Evolutionary conservation across 1,140 invertebrate genomes (phyloP).

Genomic region (Periplaneta americana): DNA sequence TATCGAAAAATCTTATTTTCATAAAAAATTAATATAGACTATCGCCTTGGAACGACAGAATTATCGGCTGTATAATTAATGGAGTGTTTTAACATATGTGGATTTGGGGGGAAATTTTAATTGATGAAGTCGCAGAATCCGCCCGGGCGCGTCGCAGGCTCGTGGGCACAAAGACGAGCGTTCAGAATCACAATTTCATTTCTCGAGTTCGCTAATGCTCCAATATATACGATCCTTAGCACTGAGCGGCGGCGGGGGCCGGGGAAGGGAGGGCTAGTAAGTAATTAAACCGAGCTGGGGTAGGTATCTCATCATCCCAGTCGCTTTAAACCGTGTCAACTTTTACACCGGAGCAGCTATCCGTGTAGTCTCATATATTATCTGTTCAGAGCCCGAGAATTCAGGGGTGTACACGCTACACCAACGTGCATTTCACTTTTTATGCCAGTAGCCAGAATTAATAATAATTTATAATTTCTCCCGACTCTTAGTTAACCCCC

Average conservation of each 20-base stretch:
- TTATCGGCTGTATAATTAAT: too few species aligned
- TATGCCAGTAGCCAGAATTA: background rate
- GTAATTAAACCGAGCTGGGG: background rate
- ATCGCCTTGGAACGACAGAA: too few species aligned
- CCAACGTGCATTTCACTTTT: background rate
- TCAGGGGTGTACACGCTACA: background rate
- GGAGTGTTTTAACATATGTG: too few species aligned
- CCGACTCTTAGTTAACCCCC: background rate
- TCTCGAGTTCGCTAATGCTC: background rate
- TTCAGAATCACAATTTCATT: background rate
- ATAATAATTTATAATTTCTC: background rate
- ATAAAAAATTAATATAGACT: too few species aligned
- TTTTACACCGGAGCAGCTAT: background rate
- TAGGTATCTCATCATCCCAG: background rate
- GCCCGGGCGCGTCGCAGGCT: too few species aligned
- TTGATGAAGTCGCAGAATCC: too few species aligned
- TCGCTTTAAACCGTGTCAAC: background rate
- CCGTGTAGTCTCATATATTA: background rate
- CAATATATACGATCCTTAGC: background rate
- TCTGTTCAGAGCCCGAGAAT: background rate
- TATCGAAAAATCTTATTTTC: too few species aligned
- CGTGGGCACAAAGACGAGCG: background rate
- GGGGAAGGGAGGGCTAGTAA: background rate
- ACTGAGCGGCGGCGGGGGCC: background rate
- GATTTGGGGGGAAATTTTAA: too few species aligned